phyloP scores from a whole-genome alignment of 2,113 vertebrate genomes.

The Acinonyx jubatus region DNA sequence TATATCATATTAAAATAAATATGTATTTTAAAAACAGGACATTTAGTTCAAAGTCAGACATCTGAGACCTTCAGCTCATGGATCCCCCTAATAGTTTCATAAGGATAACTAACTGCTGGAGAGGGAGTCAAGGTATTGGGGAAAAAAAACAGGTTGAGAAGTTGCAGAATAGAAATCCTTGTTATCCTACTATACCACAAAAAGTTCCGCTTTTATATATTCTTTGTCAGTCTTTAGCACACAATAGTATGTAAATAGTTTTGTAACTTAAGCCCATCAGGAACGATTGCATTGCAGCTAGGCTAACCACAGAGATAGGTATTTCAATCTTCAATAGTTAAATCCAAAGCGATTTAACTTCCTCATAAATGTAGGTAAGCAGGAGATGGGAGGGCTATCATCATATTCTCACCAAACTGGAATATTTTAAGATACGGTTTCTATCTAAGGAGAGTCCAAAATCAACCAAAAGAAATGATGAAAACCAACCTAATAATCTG shows the following conservation, averaged over 20 bases:
- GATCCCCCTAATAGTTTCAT: neutral
- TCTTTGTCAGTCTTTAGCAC: neutral
- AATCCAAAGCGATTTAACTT: neutral
- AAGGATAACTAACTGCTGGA: neutral
- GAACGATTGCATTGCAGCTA: neutral
- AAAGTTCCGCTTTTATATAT: neutral
- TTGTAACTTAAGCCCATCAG: neutral
- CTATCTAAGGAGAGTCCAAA: neutral
- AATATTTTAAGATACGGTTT: neutral
- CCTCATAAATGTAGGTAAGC: neutral
- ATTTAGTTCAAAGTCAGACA: neutral
- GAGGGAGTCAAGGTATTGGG: rapidly evolving
- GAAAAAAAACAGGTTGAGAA: neutral
- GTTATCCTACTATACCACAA: neutral
- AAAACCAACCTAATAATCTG: neutral
- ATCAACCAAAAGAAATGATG: neutral
- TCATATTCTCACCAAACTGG: neutral
- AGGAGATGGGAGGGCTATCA: neutral
- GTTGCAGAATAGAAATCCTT: neutral
- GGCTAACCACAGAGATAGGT: neutral
- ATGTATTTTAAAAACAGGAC: neutral
- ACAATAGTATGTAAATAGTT: neutral
- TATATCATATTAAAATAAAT: neutral
- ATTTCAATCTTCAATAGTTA: neutral
- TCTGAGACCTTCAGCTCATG: neutral